Conservation (phyloP, 2,113 vertebrate species). For the Gasterosteus aculeatus region DNA sequence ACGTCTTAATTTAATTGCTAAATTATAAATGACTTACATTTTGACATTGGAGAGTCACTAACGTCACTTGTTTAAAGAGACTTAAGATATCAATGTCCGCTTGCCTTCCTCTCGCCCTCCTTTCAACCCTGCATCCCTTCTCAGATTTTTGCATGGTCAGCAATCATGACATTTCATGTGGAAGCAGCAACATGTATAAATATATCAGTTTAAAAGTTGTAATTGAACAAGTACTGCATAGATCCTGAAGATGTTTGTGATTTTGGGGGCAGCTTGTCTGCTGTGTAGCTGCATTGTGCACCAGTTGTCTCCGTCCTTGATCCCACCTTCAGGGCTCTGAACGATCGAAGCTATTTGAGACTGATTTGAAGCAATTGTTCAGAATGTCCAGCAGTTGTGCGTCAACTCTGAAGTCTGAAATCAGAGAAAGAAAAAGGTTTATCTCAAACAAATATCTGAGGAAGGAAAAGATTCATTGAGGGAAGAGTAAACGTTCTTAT, state of each 20-base stretch:
- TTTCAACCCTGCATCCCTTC: not conserved
- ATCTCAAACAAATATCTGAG: not conserved
- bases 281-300: not conserved
- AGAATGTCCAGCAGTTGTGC: not conserved
- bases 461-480: not conserved
- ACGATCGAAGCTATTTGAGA: not conserved
- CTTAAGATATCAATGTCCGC: constrained; percentile 14
- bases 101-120: constrained; percentile 17
- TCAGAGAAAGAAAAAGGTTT: not conserved
- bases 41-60: constrained; percentile 52
- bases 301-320: not conserved
- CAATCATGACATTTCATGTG: not conserved
- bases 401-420: not conserved
- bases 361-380: not conserved
- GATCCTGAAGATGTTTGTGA: too few relatives aligned
- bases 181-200: not conserved
- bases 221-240: not conserved
- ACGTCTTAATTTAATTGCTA: constrained; percentile 49
- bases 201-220: not conserved
- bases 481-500: not conserved
- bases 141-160: not conserved
- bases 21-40: constrained; percentile 56
- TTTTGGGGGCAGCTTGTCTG: not conserved
- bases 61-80: constrained; percentile 48
- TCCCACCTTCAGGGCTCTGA: not conserved